Conservation (phyloP, 2,888 invertebrate species). For the Acheta domesticus region DNA sequence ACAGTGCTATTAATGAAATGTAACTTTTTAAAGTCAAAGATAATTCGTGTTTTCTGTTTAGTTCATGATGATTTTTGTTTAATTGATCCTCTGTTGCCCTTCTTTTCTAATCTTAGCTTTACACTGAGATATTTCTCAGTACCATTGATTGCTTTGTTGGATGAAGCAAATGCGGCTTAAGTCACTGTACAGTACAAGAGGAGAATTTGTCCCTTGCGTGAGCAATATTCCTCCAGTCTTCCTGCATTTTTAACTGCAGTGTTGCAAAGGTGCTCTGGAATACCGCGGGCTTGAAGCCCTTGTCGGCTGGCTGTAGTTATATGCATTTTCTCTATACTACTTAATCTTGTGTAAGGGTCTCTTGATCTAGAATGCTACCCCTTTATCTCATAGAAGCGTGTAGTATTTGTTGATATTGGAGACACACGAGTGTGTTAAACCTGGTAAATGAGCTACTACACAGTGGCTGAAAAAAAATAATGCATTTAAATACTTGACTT, state of each 20-base stretch:
- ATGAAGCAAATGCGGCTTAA: not conserved
- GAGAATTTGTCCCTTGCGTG: slow-evolving; percentile 18
- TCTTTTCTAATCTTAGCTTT: not conserved
- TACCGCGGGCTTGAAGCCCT: slow-evolving; percentile 8
- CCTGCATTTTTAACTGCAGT: slow-evolving; percentile 18
- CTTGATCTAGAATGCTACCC: not conserved
- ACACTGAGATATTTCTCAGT: not conserved
- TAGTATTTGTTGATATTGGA: slow-evolving; percentile 18
- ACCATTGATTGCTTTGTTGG: not conserved
- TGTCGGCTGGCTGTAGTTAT: slow-evolving; percentile 18
- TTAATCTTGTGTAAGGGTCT: not conserved
- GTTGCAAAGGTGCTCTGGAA: slow-evolving; percentile 18
- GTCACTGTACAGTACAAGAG: slow-evolving; percentile 9
- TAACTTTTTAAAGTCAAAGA: too few species aligned
- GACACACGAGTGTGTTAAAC: not conserved
- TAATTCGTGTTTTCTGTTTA: too few species aligned
- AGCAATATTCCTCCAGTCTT: slow-evolving; percentile 9
- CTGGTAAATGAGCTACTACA: slow-evolving; percentile 1
- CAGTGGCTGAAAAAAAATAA: not conserved
- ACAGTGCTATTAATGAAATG: too few species aligned
- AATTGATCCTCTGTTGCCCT: too few species aligned
- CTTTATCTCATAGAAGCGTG: not conserved
- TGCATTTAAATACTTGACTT: slow-evolving; percentile 18
- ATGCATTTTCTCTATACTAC: not conserved
- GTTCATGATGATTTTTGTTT: too few species aligned